These are phyloP conservation scores for Dioctria linearis DNA, from an alignment of 2,888 invertebrate genomes.

Conservation along the genomic window DNA sequence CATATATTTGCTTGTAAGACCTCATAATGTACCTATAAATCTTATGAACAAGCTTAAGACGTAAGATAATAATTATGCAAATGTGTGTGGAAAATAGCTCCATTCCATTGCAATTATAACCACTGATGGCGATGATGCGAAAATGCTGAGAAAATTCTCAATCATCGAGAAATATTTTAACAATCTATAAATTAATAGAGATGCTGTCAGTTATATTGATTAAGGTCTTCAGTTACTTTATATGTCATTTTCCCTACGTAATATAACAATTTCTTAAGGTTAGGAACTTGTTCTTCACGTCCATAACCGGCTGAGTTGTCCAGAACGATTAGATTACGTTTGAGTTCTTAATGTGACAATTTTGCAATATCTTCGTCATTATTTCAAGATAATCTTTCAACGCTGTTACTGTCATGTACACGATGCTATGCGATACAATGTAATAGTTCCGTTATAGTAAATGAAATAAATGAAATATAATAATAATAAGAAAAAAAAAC, in stretches of 20 bases:
- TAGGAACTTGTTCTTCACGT: neutral
- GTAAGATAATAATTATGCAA: too few relatives aligned
- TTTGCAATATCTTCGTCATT: constrained; percentile 3
- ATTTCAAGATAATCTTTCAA: neutral
- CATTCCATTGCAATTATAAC: too few relatives aligned
- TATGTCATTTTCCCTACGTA: neutral
- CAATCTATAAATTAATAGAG: constrained; percentile 1
- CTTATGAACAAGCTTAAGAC: too few relatives aligned
- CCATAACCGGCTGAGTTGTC: constrained; percentile 12
- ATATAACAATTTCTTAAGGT: neutral
- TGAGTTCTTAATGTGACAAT: constrained; percentile 21
- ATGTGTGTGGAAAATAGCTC: too few relatives aligned
- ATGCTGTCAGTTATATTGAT: constrained; percentile 23
- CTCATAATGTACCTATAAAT: too few relatives aligned
- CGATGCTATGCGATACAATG: neutral
- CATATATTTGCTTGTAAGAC: too few relatives aligned
- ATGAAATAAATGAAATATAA: neutral
- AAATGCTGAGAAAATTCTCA: too few relatives aligned
- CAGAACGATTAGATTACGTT: constrained; percentile 15
- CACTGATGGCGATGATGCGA: too few relatives aligned
- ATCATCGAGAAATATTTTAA: neutral
- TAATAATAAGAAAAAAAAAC: neutral
- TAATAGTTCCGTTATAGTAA: neutral
- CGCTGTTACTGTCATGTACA: neutral
- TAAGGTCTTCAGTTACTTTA: neutral